A percentile compares a stretch with the other conserved stretches of the same genome.
Evolutionary conservation across 2,797 vertebrate genomes (phyloP).

Genomic region (Pangasius larnaudii): DNA sequence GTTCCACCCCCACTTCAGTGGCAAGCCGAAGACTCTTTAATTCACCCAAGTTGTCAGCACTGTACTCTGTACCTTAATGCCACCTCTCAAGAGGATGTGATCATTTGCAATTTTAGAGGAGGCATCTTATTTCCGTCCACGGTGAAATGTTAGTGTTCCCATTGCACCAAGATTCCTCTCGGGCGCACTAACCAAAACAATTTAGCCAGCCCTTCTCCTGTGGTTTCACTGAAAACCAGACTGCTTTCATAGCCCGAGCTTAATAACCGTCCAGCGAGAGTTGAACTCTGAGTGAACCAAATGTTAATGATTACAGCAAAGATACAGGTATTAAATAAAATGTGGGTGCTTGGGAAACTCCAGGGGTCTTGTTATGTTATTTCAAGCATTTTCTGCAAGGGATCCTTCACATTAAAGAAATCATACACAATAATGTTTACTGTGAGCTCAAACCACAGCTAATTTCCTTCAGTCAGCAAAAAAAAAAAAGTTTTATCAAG

Average conservation of each 20-base stretch:
- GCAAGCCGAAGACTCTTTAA: slow-evolving; percentile 62
- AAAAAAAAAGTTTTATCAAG: not conserved
- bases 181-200: slow-evolving; percentile 73
- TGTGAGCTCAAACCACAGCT: slow-evolving; percentile 24
- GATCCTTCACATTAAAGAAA: slow-evolving; percentile 10
- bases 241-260: slow-evolving; percentile 63
- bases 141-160: slow-evolving; percentile 68
- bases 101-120: slow-evolving; percentile 71
- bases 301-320: slow-evolving; percentile 77
- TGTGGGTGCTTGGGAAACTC: slow-evolving; percentile 78
- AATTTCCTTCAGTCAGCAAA: slow-evolving; percentile 27
- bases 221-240: slow-evolving; percentile 69
- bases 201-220: slow-evolving; percentile 69
- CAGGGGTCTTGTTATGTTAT: slow-evolving; percentile 76
- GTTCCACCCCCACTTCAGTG: not conserved
- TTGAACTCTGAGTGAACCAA: slow-evolving; percentile 77
- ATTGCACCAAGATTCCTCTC: slow-evolving; percentile 61
- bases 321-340: slow-evolving; percentile 73
- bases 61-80: slow-evolving; percentile 53
- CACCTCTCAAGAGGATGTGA: slow-evolving; percentile 59
- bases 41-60: slow-evolving; percentile 64
- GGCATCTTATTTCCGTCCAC: slow-evolving; percentile 64
- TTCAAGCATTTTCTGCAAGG: slow-evolving; percentile 57
- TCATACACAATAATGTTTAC: slow-evolving; percentile 29
- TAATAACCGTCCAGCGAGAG: slow-evolving; percentile 57